Evolutionary conservation across 2,113 vertebrate species (phyloP), one percentile per base, ranked within the genome.

Genomic region (Leptobrachium ailaonicum): DNA sequence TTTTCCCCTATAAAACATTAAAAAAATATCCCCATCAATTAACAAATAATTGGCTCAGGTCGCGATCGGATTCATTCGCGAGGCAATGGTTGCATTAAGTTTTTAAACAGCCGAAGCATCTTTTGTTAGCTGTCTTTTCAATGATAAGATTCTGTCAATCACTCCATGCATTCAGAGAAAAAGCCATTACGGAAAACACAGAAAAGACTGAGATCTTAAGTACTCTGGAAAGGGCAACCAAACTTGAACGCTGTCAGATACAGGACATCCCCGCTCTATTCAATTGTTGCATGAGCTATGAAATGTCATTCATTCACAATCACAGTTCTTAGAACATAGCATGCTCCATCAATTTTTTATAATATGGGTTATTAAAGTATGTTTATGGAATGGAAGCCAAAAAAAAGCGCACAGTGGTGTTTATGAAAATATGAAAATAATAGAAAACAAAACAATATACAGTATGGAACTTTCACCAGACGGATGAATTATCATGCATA

Each of bases 101-200:
- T 87, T 81, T 87, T 80, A 89, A 84, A 80, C 83, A 83, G 85
- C 71, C 82, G 84, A 82, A 79, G 83, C 85, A 82, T 67, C 84
- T 83, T 92, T 89, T 87, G 83, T 89, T 88, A 89, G 79, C 86
- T 88, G 87, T 86, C 84, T 85, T 87, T 88, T 85, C 83, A 82
- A 84, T 89, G 89, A 92, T 92, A 91, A 90, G 86, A 91, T 89
- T 86, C 89, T 92, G 89, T 92, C 92, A 89, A 70, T 92, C 90
- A 91, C 87, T 87, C 82, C n/a, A 80, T 82, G 72, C 82, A 90
- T 91, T 89, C 86, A 86, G 85, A 83, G 89, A 83, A 87, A 89
- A 90, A 87, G 73, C 87, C 87, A 87, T 91, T 90, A 92, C 54
- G 69, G 6, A 75, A 69, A 81, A 81, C 71, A 81, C 20, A 50